Evolutionary conservation across 2,888 invertebrate genomes (phyloP).

Genomic region (Brassicogethes aeneus): DNA sequence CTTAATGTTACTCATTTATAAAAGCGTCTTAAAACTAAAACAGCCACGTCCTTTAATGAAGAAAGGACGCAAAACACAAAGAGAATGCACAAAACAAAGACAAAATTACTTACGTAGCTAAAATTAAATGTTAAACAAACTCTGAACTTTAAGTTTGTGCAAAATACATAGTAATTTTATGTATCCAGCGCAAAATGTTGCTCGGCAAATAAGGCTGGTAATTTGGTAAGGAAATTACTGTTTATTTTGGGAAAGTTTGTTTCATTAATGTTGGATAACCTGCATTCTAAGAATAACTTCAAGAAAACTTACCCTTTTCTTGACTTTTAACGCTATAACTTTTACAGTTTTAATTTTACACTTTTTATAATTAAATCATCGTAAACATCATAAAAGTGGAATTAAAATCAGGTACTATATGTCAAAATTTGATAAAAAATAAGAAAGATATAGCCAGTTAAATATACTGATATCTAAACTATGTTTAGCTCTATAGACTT

Average conservation of each 20-base stretch:
- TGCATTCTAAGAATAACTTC: slow-evolving; percentile 25
- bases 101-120: background rate
- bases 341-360: too few relatives aligned
- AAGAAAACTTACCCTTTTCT: slow-evolving; percentile 7
- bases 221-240: slow-evolving; percentile 43
- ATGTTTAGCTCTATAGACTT: too few relatives aligned
- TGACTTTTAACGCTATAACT: too few relatives aligned
- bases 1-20: slow-evolving; percentile 36
- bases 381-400: too few relatives aligned
- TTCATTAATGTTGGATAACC: slow-evolving; percentile 30
- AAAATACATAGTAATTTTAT: slow-evolving; percentile 42
- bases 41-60: too few relatives aligned
- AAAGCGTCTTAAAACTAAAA: slow-evolving; percentile 13
- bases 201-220: slow-evolving; percentile 41
- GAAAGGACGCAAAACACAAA: background rate
- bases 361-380: too few relatives aligned
- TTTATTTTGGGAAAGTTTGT: slow-evolving; percentile 39
- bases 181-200: slow-evolving; percentile 39
- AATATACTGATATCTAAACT: too few relatives aligned
- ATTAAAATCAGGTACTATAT: too few relatives aligned
- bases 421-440: too few relatives aligned
- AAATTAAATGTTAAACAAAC: slow-evolving; percentile 31
- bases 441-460: too few relatives aligned
- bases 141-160: slow-evolving; percentile 37
- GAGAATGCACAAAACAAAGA: background rate